These are phyloP conservation scores for Nesidiocoris tenuis DNA, from an alignment of 2,888 invertebrate genomes.

Conservation along the genomic window DNA sequence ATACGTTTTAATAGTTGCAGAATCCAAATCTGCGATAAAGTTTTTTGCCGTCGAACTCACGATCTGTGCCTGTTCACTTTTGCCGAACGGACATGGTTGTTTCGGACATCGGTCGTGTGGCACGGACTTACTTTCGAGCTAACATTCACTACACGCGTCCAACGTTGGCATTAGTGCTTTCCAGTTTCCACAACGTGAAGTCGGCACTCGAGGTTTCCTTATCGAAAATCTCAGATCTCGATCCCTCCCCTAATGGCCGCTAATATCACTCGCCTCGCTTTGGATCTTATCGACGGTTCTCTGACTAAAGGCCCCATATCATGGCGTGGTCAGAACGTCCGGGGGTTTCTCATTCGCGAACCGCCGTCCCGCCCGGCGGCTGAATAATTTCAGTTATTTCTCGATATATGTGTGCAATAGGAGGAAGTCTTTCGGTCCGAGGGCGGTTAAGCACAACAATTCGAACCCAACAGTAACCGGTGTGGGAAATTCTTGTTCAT, in stretches of 20 bases:
- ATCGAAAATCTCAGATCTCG: slow-evolving; percentile 21
- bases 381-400: slow-evolving; percentile 13
- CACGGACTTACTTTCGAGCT: background rate
- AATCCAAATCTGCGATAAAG: too few relatives aligned
- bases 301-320: background rate
- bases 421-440: too few relatives aligned
- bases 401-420: background rate
- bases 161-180: background rate
- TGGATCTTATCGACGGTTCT: background rate
- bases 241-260: slow-evolving; percentile 25
- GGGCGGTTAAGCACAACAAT: too few relatives aligned
- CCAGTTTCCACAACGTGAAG: background rate
- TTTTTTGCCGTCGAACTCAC: too few relatives aligned
- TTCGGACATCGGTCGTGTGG: too few relatives aligned
- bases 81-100: too few relatives aligned
- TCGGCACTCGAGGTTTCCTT: background rate
- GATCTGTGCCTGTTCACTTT: too few relatives aligned
- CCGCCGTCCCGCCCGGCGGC: background rate
- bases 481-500: too few relatives aligned
- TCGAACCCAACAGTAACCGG: too few relatives aligned
- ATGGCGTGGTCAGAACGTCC: background rate
- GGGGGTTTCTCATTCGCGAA: slow-evolving; percentile 21
- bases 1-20: too few relatives aligned
- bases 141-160: background rate
- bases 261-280: slow-evolving; percentile 25